Evolutionary conservation across 2,888 invertebrate species (phyloP).

Genomic region (Drosophila mercatorum): DNA sequence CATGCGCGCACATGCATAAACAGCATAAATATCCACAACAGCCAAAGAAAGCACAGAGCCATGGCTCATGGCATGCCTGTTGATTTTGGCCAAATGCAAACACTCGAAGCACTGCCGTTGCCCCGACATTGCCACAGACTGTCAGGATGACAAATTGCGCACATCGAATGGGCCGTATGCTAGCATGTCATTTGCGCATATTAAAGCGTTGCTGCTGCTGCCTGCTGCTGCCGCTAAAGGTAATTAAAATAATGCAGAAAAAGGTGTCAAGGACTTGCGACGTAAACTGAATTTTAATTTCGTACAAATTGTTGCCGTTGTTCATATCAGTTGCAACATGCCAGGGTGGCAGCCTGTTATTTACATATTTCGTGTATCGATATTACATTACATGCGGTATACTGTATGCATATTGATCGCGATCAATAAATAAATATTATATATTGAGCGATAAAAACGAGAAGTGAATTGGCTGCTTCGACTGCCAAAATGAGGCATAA

Average conservation of each 20-base stretch:
- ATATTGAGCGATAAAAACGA: background rate
- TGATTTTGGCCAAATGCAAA: slow-evolving; percentile 47
- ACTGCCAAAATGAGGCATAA: background rate
- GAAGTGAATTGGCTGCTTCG: background rate
- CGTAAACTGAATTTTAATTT: slow-evolving; percentile 67
- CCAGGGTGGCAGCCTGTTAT: slow-evolving; percentile 5
- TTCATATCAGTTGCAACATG: slow-evolving; percentile 30
- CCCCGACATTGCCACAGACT: slow-evolving; percentile 32
- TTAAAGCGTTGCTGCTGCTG: slow-evolving; percentile 16
- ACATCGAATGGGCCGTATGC: slow-evolving; percentile 36
- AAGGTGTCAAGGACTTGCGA: slow-evolving; percentile 74
- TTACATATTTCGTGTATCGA: slow-evolving; percentile 3
- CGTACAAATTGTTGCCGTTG: slow-evolving; percentile 25
- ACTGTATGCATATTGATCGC: background rate
- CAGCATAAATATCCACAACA: slow-evolving; percentile 52
- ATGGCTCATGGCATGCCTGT: slow-evolving; percentile 7
- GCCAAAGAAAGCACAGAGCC: slow-evolving; percentile 33
- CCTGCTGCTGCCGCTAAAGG: slow-evolving; percentile 35
- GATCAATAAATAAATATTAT: slow-evolving; percentile 7
- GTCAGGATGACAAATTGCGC: slow-evolving; percentile 74
- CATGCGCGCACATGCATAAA: slow-evolving; percentile 81
- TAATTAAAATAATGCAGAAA: slow-evolving; percentile 74
- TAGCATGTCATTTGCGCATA: slow-evolving; percentile 45
- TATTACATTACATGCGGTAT: slow-evolving; percentile 2
- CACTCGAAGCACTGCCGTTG: slow-evolving; percentile 9